phyloP scores from a whole-genome alignment of 2,888 invertebrate genomes.

The Phoronis australis region DNA sequence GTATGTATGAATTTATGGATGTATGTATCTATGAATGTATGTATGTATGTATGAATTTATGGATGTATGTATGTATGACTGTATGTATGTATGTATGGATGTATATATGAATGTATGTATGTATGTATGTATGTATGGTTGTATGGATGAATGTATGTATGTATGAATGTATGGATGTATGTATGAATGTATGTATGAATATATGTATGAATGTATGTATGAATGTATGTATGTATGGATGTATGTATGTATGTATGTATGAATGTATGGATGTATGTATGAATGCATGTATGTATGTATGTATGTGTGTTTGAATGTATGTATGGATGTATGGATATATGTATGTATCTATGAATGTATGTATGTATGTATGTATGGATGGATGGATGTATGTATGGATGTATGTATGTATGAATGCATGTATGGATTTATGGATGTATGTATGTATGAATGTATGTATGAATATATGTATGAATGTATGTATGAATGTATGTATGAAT shows the following conservation, averaged over 20 bases:
- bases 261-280: too few species aligned
- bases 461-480: too few species aligned
- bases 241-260: too few species aligned
- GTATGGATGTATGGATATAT: neutral
- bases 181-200: too few species aligned
- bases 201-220: too few species aligned
- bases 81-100: too few species aligned
- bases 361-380: neutral
- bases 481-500: constrained; percentile 1
- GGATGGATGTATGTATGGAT: too few species aligned
- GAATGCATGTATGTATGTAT: neutral
- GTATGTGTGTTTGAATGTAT: neutral
- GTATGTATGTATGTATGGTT: neutral
- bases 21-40: neutral
- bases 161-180: neutral
- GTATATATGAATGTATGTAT: neutral
- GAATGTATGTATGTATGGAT: too few species aligned
- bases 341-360: neutral
- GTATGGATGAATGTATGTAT: neutral
- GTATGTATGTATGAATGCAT: too few species aligned
- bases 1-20: neutral
- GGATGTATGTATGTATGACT: too few species aligned
- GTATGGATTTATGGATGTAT: too few species aligned
- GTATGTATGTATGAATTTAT: neutral
- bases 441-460: too few species aligned